Evolutionary conservation across 2,888 invertebrate species (phyloP), one percentile per base, ranked within the genome.

Genomic region (Onchidella celtica): DNA sequence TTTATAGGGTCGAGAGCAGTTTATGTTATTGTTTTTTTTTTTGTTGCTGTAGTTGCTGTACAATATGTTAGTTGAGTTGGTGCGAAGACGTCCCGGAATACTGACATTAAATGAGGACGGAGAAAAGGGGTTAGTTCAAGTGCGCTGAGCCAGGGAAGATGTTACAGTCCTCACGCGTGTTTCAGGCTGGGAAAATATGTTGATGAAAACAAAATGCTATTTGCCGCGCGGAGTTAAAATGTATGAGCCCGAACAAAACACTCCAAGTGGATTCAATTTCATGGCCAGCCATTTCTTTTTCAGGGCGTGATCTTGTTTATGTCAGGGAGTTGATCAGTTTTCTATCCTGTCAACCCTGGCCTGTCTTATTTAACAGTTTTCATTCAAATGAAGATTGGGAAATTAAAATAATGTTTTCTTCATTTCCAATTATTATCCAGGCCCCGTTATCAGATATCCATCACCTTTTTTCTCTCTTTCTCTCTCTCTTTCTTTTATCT

Each of bases 231-330:
- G 24, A 57, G 27, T 61, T 29, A 74, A 40, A 74, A 74, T 74
- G 47, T 74, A 74, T 74, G 74, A 74, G 61, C 34, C 38, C 59
- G 38, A 61, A 74, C 61, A 74, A 61, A 1, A 24, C 6, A 6
- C 27, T 27, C 27, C n/a, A 59, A 59, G 38, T 61, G 61, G 36
- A 61, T 74, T 74, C 61, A 74, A 74, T 74, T 74, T 74, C 74
- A 74, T 61, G 61, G 57, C 34, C 34, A 21, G 32, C 21, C 32
- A 32, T 57, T 57, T 57, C 57, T 47, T 55, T 72, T n/a, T 70
- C 27, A 34, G 57, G 32, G 57, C 34, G 72, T 6, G 55, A 27
- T 55, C 72, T 72, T 72, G 72, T 72, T 72, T 72, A 72, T 72
- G 55, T 57, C 72, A 57, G 55, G 29, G 72, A 72, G 55, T 70